Conservation (phyloP, 2,888 invertebrate genomes). For the Linyphia triangularis region DNA sequence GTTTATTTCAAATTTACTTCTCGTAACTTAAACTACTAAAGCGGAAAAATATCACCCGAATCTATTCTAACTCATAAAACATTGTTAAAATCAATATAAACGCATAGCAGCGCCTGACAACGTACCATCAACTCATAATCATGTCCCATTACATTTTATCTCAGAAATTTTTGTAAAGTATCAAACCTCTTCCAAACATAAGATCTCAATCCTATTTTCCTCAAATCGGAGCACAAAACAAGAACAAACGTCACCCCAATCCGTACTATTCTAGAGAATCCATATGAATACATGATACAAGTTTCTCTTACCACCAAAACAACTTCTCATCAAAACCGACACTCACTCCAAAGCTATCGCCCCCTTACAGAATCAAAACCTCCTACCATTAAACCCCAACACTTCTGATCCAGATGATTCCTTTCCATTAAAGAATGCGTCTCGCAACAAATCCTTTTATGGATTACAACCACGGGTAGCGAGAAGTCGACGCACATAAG, state of each 20-base stretch:
- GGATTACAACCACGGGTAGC: not conserved
- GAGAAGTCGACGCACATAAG: not conserved
- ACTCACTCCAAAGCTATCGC: not conserved
- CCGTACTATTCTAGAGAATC: not conserved
- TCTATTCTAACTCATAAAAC: too few species aligned
- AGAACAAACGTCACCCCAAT: not conserved
- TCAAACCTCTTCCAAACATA: too few species aligned
- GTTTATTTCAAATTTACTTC: too few species aligned
- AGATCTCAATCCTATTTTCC: too few species aligned
- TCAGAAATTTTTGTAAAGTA: too few species aligned
- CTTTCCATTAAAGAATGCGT: not conserved
- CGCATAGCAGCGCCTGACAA: too few species aligned
- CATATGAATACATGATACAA: not conserved
- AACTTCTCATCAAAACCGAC: not conserved
- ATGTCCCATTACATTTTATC: too few species aligned
- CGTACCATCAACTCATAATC: too few species aligned
- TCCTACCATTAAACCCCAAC: not conserved
- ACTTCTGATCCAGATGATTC: not conserved
- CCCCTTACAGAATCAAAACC: not conserved
- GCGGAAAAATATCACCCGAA: too few species aligned
- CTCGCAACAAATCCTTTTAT: conserved; percentile 16
- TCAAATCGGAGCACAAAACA: too few species aligned
- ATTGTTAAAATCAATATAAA: too few species aligned
- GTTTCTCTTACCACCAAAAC: not conserved
- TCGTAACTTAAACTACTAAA: too few species aligned